Percentiles rank a stretch among this genome's conserved stretches.
phyloP scores from a whole-genome alignment of 2,888 invertebrate species.

The Antitype chi region DNA sequence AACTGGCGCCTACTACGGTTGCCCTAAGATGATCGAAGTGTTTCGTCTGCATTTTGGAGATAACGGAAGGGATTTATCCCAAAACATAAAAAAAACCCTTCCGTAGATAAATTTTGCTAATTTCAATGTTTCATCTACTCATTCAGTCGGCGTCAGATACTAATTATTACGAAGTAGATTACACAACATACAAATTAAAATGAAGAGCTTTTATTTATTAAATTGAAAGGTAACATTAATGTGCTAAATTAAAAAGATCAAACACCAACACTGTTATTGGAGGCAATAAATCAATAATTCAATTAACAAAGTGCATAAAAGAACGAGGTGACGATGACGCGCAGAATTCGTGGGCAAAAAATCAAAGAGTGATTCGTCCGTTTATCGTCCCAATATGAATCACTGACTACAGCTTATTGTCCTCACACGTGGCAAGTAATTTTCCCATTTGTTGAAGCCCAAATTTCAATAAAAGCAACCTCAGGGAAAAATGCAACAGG shows the following conservation, averaged over 20 bases:
- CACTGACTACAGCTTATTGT: conserved; percentile 62
- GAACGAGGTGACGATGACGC: conserved; percentile 64
- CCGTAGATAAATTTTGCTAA: no score
- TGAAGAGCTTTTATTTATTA: not conserved
- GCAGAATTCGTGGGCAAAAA: conserved; percentile 77
- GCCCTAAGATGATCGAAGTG: conserved; percentile 36
- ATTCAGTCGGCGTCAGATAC: not conserved
- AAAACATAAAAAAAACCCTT: no score
- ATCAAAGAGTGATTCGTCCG: conserved; percentile 64
- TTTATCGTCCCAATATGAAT: conserved; percentile 72
- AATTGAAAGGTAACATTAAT: not conserved
- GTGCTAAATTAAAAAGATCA: conserved; percentile 10
- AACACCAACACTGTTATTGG: conserved; percentile 15
- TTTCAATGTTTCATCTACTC: not conserved
- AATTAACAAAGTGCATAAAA: conserved; percentile 43
- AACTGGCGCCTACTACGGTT: conserved; percentile 39
- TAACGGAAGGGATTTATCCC: conserved; percentile 6
- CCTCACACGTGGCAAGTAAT: conserved; percentile 55
- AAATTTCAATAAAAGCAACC: conserved; percentile 46
- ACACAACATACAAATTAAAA: not conserved
- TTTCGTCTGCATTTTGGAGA: conserved; percentile 30
- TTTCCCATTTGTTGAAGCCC: conserved; percentile 39
- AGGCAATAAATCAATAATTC: conserved; percentile 34
- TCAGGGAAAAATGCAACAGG: conserved; percentile 26
- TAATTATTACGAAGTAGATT: not conserved